Evolutionary conservation across 2,888 invertebrate genomes (phyloP).

Genomic region (Linnaemya tessellans): DNA sequence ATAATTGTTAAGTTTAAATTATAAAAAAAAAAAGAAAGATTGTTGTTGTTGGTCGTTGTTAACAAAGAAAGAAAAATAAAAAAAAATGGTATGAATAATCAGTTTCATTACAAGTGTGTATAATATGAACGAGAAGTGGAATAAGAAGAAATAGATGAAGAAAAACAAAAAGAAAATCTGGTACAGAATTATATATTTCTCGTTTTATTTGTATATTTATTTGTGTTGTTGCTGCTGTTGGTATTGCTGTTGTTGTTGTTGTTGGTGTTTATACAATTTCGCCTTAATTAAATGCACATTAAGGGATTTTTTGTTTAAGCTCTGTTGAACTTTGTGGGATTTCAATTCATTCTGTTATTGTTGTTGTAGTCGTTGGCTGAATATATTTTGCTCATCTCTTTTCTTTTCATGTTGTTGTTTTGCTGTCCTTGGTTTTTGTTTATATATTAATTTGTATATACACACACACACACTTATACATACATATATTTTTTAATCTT

Average conservation of each 20-base stretch:
- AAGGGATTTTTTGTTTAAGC: conserved; percentile 66
- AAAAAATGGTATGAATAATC: conserved; percentile 17
- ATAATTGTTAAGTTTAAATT: conserved; percentile 13
- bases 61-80: neutral
- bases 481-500: neutral
- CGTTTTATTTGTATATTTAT: conserved; percentile 1
- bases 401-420: conserved; percentile 23
- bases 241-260: conserved; percentile 19
- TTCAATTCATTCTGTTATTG: conserved; percentile 43
- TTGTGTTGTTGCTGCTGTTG: neutral
- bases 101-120: conserved; percentile 9
- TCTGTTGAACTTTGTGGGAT: conserved; percentile 70
- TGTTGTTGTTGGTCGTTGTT: conserved; percentile 6
- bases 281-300: conserved; percentile 73
- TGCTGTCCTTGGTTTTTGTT: conserved; percentile 56
- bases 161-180: conserved; percentile 35
- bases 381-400: conserved; percentile 26
- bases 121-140: neutral
- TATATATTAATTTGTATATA: neutral
- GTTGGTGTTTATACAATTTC: conserved; percentile 56
- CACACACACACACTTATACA: neutral
- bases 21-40: conserved; percentile 1
- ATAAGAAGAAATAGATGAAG: neutral
- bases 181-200: conserved; percentile 44
- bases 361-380: conserved; percentile 1